Conservation (phyloP, 2,888 invertebrate species). For the Trisateles emortualis region DNA sequence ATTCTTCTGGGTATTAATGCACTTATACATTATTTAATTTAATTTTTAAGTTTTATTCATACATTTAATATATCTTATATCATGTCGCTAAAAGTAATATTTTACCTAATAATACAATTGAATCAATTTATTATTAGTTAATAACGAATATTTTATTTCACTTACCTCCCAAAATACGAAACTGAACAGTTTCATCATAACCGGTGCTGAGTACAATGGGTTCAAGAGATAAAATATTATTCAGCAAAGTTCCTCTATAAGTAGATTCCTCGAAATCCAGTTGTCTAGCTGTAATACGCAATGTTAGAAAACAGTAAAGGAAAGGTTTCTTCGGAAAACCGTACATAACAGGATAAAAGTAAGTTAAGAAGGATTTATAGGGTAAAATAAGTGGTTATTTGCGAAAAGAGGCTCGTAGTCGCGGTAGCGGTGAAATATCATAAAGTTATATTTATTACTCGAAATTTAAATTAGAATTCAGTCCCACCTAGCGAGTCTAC, state of each 20-base stretch:
- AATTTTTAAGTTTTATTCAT: no score
- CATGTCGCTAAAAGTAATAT: no score
- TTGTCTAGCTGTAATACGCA: constrained; percentile 62
- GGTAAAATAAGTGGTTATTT: background rate
- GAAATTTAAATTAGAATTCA: no score
- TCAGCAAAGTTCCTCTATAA: constrained; percentile 64
- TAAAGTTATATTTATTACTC: background rate
- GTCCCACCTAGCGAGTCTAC: no score
- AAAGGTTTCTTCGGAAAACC: constrained; percentile 11
- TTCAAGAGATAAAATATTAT: constrained; percentile 51
- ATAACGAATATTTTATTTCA: constrained; percentile 19
- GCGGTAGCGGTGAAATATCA: background rate
- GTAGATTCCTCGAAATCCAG: constrained; percentile 62
- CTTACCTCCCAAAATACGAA: constrained; percentile 67
- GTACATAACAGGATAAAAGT: constrained; percentile 21
- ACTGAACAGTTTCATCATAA: constrained; percentile 58
- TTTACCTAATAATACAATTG: background rate
- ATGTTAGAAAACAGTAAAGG: constrained; percentile 35
- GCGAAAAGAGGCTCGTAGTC: background rate
- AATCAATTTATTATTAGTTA: background rate
- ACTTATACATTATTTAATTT: no score
- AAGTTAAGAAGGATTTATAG: constrained; percentile 9
- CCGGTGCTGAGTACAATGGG: constrained; percentile 58
- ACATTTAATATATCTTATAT: no score
- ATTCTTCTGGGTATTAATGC: no score